phyloP scores from a whole-genome alignment of 64 coral and sea anemone species.

The Cladopsammia gracilis region DNA sequence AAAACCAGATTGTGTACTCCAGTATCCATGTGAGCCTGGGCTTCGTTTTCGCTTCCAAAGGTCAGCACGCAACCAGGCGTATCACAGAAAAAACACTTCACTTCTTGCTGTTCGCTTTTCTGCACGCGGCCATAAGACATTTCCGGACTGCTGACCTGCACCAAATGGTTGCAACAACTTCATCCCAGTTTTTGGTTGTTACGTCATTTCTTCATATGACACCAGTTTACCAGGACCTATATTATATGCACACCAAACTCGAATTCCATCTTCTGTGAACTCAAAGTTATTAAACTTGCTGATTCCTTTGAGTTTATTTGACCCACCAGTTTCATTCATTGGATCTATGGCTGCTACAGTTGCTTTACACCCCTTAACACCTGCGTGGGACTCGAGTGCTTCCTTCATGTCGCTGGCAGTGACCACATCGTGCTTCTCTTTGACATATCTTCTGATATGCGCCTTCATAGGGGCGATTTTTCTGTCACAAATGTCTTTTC shows the following conservation, averaged over 20 bases:
- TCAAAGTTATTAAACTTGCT: background rate
- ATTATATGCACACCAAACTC: background rate
- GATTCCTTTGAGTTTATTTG: background rate
- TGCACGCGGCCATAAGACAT: background rate
- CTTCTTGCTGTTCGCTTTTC: background rate
- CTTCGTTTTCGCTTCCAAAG: constrained; percentile 11
- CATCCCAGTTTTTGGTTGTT: background rate
- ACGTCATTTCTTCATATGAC: background rate
- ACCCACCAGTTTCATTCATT: background rate
- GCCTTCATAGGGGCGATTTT: background rate
- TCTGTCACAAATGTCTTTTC: constrained; percentile 10
- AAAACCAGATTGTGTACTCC: constrained; percentile 18
- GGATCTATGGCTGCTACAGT: background rate
- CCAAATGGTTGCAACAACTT: constrained; percentile 6
- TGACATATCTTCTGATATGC: constrained; percentile 1
- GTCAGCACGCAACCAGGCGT: constrained; percentile 16
- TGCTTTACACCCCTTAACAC: background rate
- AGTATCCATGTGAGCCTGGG: constrained; percentile 31
- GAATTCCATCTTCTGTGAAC: background rate
- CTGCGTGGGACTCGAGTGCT: constrained; percentile 1
- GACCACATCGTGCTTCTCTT: background rate
- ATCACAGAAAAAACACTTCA: constrained; percentile 23
- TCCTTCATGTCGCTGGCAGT: background rate
- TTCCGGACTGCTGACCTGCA: background rate
- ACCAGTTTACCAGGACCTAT: background rate